Conservation (phyloP, 2,113 vertebrate species). For the Rhodinocichla rosea region DNA sequence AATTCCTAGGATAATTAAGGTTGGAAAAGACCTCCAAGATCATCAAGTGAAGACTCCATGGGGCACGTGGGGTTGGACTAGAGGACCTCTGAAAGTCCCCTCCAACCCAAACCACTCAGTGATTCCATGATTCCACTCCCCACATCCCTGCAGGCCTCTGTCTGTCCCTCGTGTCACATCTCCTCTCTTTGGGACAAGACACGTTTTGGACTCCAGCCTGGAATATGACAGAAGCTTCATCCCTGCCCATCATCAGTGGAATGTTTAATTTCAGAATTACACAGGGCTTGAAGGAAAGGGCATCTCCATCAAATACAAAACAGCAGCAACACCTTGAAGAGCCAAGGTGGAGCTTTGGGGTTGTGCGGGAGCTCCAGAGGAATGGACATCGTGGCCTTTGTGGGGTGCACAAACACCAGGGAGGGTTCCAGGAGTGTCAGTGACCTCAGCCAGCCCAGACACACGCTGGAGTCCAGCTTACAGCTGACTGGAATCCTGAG, state of each 20-base stretch:
- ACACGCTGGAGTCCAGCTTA: slow-evolving; percentile 48
- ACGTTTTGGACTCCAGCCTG: neutral
- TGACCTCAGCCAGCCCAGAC: slow-evolving; percentile 69
- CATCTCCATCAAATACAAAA: accelerated
- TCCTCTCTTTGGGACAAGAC: neutral
- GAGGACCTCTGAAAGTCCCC: neutral
- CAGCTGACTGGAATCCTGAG: slow-evolving; percentile 75
- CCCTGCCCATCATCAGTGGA: accelerated
- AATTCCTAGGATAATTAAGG: neutral
- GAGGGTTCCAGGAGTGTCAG: neutral
- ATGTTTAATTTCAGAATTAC: neutral
- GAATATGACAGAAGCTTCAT: neutral
- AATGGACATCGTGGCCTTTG: neutral
- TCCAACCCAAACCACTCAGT: neutral
- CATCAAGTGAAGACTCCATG: neutral
- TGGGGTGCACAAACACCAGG: neutral
- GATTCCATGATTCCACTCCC: neutral
- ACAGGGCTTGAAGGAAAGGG: neutral
- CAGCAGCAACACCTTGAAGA: neutral
- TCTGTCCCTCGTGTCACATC: neutral
- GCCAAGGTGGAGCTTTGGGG: neutral
- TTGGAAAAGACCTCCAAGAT: neutral
- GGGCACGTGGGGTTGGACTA: accelerated
- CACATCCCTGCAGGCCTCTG: neutral
- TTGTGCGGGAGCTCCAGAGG: accelerated